These are phyloP conservation scores for Basileuterus tristriatus DNA, from an alignment of 2,797 vertebrate genomes.

Conservation along the genomic window DNA sequence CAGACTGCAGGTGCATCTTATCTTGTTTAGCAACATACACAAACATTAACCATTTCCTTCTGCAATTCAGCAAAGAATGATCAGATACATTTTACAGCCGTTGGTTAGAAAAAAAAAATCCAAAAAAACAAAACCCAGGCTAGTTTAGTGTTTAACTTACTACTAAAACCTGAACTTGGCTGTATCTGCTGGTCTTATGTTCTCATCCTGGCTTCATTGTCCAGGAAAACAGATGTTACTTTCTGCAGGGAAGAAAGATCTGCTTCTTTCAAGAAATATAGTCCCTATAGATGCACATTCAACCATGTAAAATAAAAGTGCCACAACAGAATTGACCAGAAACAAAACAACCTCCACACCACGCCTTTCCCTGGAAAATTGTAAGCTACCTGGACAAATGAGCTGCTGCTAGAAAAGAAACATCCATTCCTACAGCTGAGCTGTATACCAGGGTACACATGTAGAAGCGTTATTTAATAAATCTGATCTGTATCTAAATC, in stretches of 20 bases:
- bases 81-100: slow-evolving; percentile 62
- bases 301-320: slow-evolving; percentile 29
- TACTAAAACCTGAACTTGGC: slow-evolving; percentile 56
- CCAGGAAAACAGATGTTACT: slow-evolving; percentile 66
- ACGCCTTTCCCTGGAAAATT: not conserved
- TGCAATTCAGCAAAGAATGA: slow-evolving; percentile 17
- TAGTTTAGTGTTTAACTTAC: not conserved
- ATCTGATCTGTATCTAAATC: not conserved
- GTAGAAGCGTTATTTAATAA: not conserved
- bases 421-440: not conserved
- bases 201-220: slow-evolving; percentile 59
- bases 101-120: slow-evolving; percentile 69
- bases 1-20: slow-evolving; percentile 74
- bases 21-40: slow-evolving; percentile 48
- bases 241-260: slow-evolving; percentile 55
- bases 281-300: slow-evolving; percentile 34
- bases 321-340: not conserved
- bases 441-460: not conserved
- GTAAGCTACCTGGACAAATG: not conserved
- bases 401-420: not conserved
- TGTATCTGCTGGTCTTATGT: slow-evolving; percentile 28
- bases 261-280: slow-evolving; percentile 56
- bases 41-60: slow-evolving; percentile 61
- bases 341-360: not conserved
- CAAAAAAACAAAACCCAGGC: not conserved